phyloP scores from a whole-genome alignment of 2,888 invertebrate genomes.

The Cryptocheilus praepositus region DNA sequence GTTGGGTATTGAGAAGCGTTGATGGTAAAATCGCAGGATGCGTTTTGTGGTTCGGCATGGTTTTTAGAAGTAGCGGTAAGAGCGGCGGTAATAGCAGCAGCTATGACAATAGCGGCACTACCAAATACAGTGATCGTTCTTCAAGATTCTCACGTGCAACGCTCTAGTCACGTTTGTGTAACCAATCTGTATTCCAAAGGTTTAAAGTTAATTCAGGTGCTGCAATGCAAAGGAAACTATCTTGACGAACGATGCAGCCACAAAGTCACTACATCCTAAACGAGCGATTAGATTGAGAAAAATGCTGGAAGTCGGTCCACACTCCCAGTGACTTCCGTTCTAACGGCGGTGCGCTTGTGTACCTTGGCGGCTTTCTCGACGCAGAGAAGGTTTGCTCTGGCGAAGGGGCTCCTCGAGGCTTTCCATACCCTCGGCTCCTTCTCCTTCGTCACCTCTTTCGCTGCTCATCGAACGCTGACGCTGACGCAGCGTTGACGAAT shows the following conservation, averaged over 20 bases:
- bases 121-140: constrained; percentile 52
- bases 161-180: not conserved
- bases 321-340: constrained; percentile 43
- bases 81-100: constrained; percentile 53
- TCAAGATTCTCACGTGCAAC: constrained; percentile 44
- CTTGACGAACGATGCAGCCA: constrained; percentile 49
- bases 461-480: constrained; percentile 81
- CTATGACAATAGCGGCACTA: constrained; percentile 56
- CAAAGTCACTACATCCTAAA: constrained; percentile 60
- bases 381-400: constrained; percentile 72
- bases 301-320: constrained; percentile 37
- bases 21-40: constrained; percentile 29
- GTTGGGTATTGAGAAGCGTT: constrained; percentile 37
- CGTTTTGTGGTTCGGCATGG: constrained; percentile 32
- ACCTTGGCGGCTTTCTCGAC: constrained; percentile 82
- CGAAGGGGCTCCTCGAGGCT: constrained; percentile 82
- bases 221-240: constrained; percentile 7
- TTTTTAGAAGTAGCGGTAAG: constrained; percentile 37
- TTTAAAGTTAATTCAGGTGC: not conserved
- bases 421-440: constrained; percentile 72
- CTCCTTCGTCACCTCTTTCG: constrained; percentile 78
- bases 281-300: constrained; percentile 48
- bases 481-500: constrained; percentile 79
- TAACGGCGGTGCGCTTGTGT: constrained; percentile 65
- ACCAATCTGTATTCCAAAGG: not conserved